These are phyloP conservation scores for Tetheella fluctuosa DNA, from an alignment of 2,888 invertebrate genomes.

Conservation along the genomic window DNA sequence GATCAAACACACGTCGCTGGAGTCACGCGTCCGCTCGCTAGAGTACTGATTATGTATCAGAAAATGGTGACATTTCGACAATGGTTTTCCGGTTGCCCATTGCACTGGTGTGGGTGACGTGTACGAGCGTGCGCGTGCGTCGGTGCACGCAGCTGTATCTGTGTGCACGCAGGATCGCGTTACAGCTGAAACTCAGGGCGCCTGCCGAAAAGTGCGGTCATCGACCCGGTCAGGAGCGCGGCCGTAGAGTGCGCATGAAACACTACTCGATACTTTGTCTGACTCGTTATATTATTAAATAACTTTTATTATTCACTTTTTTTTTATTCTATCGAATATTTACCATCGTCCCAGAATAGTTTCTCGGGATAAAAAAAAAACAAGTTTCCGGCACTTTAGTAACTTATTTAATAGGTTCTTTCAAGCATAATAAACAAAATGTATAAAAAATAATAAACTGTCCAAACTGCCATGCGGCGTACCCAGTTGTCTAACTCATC, in stretches of 20 bases:
- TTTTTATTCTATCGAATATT: not conserved
- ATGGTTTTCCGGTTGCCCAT: constrained; percentile 53
- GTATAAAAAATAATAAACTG: too few relatives aligned
- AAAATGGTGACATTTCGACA: constrained; percentile 50
- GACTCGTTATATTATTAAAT: constrained; percentile 18
- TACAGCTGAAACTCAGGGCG: constrained; percentile 82
- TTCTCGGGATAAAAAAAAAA: too few relatives aligned
- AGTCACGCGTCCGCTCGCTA: constrained; percentile 14
- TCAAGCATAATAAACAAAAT: too few relatives aligned
- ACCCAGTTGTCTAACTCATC: too few relatives aligned
- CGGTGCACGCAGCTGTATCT: constrained; percentile 25
- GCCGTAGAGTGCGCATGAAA: constrained; percentile 60
- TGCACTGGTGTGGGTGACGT: constrained; percentile 6
- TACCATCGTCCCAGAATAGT: not conserved
- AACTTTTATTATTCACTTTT: not conserved
- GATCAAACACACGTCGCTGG: not conserved
- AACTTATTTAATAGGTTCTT: too few relatives aligned
- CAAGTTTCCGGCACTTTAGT: too few relatives aligned
- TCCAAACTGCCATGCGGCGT: too few relatives aligned
- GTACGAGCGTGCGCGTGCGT: constrained; percentile 23
- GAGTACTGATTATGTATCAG: constrained; percentile 37
- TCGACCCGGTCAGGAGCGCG: constrained; percentile 77
- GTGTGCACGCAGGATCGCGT: constrained; percentile 77
- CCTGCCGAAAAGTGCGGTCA: constrained; percentile 82
- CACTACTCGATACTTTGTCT: constrained; percentile 56